A percentile compares a stretch with the other conserved stretches of the same genome.
Conservation (phyloP, 1,140 invertebrate genomes). For the Daktulosphaira vitifoliae region DNA sequence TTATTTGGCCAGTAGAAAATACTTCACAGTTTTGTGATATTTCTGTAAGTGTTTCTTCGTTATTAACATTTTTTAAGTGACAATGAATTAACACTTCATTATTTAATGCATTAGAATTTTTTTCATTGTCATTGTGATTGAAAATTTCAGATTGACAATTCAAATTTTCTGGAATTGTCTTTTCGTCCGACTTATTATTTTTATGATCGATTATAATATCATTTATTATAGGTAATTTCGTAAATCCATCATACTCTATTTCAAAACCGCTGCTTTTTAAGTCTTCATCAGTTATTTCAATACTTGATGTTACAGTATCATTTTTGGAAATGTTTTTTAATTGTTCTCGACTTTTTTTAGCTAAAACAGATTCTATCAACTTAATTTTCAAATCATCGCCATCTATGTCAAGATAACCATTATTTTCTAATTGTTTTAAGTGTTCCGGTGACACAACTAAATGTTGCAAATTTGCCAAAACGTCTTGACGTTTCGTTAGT, state of each 20-base stretch:
- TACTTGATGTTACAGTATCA: constrained; percentile 53
- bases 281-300: constrained; percentile 62
- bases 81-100: constrained; percentile 5
- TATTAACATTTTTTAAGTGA: neutral
- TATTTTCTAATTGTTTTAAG: constrained; percentile 45
- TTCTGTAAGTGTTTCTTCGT: constrained; percentile 4
- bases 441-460: constrained; percentile 35
- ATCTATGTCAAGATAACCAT: constrained; percentile 34
- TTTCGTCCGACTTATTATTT: constrained; percentile 38
- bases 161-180: no score
- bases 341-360: constrained; percentile 45
- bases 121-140: neutral
- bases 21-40: neutral
- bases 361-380: constrained; percentile 47
- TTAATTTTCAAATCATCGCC: constrained; percentile 9
- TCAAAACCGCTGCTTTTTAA: constrained; percentile 51
- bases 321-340: constrained; percentile 44
- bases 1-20: neutral
- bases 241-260: constrained; percentile 35
- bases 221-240: constrained; percentile 36
- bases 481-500: constrained; percentile 30
- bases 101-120: neutral
- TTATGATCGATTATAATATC: constrained; percentile 45
- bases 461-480: constrained; percentile 23
- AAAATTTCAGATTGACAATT: neutral